These are phyloP conservation scores for Callionymus lyra DNA, from an alignment of 2,113 vertebrate species.

Conservation along the genomic window DNA sequence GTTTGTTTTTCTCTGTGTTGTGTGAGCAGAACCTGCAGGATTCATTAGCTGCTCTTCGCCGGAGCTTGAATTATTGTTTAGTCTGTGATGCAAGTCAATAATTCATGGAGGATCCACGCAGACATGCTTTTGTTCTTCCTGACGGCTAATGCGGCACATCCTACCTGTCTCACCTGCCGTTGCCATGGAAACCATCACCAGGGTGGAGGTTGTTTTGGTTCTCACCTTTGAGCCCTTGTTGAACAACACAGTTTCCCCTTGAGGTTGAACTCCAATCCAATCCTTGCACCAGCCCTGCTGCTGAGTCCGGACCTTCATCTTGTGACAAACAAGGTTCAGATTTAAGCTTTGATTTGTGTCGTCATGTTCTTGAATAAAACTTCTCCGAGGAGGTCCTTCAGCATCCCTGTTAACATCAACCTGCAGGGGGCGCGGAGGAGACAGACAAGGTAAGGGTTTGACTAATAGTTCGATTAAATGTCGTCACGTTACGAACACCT, in stretches of 20 bases:
- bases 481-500: too few species aligned
- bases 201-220: constrained; percentile 34
- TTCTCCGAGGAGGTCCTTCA: constrained; percentile 66
- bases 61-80: background rate
- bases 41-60: background rate
- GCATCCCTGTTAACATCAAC: constrained; percentile 73
- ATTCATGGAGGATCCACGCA: constrained; percentile 6
- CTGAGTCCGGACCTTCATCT: constrained; percentile 17
- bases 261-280: constrained; percentile 22
- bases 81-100: constrained; percentile 1
- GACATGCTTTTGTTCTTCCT: too few species aligned
- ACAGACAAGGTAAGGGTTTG: constrained; percentile 68
- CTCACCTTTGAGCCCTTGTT: constrained; percentile 56
- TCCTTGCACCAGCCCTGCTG: constrained; percentile 4
- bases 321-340: constrained; percentile 19
- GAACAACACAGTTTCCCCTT: constrained; percentile 37
- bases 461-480: too few species aligned
- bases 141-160: too few species aligned
- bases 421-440: constrained; percentile 64
- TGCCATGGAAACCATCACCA: constrained; percentile 62
- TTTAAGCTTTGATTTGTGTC: constrained; percentile 19
- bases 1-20: too few species aligned
- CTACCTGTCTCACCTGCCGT: constrained; percentile 55
- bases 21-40: too few species aligned
- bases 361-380: constrained; percentile 52